Percentiles rank a stretch among this genome's conserved stretches.
These are phyloP conservation scores for Choristoneura fumiferana DNA, from an alignment of 1,140 invertebrate genomes.

Conservation along the genomic window DNA sequence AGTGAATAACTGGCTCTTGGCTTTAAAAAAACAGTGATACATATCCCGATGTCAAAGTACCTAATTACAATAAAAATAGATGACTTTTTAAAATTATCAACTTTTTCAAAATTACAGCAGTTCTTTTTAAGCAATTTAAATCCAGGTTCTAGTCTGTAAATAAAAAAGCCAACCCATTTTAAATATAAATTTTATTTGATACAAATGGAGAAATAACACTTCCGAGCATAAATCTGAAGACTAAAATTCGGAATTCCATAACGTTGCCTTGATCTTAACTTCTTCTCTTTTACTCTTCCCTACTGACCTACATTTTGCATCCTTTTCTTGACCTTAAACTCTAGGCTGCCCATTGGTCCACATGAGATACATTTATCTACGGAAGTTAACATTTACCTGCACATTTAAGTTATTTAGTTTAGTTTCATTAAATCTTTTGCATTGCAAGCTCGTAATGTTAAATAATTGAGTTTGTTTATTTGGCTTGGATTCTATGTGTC, in stretches of 20 bases:
- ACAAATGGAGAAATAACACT: too few species aligned
- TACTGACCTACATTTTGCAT: constrained; percentile 26
- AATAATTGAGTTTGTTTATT: not conserved
- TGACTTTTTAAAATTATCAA: too few species aligned
- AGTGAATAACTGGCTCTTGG: too few species aligned
- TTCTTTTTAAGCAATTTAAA: too few species aligned
- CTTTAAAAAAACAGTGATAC: too few species aligned
- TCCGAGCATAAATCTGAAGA: constrained; percentile 21
- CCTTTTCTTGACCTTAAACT: constrained; percentile 67
- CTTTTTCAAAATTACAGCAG: too few species aligned
- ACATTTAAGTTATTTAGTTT: not conserved
- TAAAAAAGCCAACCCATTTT: too few species aligned
- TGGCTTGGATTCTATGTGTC: not conserved
- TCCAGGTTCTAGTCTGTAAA: too few species aligned
- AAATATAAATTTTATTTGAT: too few species aligned
- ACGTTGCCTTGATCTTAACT: constrained; percentile 37
- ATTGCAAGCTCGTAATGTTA: not conserved
- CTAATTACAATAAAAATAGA: too few species aligned
- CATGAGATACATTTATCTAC: constrained; percentile 28
- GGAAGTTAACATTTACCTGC: not conserved
- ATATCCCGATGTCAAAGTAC: too few species aligned
- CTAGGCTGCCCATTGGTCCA: constrained; percentile 40
- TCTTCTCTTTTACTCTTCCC: constrained; percentile 30
- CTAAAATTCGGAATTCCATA: constrained; percentile 27
- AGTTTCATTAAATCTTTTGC: not conserved